Base-by-base conservation (phyloP, 2,888 invertebrate genomes). In the Philopedon plagiatum region DNA sequence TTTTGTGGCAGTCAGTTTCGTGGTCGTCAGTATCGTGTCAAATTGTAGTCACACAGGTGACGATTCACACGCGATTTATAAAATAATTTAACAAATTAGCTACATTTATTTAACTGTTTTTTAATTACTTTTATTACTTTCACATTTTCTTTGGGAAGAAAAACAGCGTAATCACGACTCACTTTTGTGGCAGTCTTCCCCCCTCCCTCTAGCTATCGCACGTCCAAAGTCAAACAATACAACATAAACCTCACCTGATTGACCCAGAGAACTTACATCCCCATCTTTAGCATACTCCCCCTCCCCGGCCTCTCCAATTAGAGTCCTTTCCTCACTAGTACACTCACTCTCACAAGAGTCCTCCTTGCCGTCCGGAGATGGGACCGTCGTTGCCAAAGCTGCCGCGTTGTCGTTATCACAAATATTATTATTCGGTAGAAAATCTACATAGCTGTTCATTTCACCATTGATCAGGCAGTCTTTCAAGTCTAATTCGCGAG, bases 351-450 rank as follows among this genome's bases (percentile, higher is more conserved):
- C 69, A 54, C 60, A 64, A 11, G 62, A 67, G 23, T 56, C 61
- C 13, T 72, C 73, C 26, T 65, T 63, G 5, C 37, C 51, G 13
- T 44, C 37, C 5, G 18, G 21, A 19, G 65, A 62, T n/a, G n/a
- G n/a, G n/a, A n/a, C n/a, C 15, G 32, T 18, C 1, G 54, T 57
- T 15, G 66, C 29, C 39, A 54, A 32, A 49, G 32, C 63, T 13
- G 78, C 76, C 69, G 77, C 76, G 15, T 62, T 71, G 19, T 80
- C 72, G 65, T 79, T 78, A 63, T 82, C 81, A 77, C 82, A 83
- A 70, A 84, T 75, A 76, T 84, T 84, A 76, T 84, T 85, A 76
- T 85, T 85, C 75, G 85, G 85, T 5, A 84, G 76, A 71, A 81
- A 78, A 70, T 81, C 67, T 37, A 19, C 71, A 39, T 76, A 76